phyloP scores from a whole-genome alignment of 2,888 invertebrate genomes.

The Drosophila mimetica region DNA sequence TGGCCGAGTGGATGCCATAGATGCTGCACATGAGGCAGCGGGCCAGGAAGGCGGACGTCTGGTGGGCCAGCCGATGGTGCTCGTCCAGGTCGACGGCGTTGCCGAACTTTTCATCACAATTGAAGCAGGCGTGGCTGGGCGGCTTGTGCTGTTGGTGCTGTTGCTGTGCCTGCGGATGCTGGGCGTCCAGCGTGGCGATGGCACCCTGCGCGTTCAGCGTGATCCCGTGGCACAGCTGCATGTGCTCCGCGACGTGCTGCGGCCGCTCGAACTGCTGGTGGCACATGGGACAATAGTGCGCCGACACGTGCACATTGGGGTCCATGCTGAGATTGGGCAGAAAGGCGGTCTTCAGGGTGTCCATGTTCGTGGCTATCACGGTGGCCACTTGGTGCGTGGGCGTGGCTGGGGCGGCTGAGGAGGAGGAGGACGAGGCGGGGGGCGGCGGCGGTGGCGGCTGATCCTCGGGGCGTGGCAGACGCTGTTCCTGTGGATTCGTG shows the following conservation, averaged over 20 bases:
- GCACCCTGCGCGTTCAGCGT: slow-evolving; percentile 65
- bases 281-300: slow-evolving; percentile 82
- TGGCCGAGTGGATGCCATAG: slow-evolving; percentile 81
- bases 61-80: slow-evolving; percentile 81
- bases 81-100: slow-evolving; percentile 81
- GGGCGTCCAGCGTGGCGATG: slow-evolving; percentile 61
- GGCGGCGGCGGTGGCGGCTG: slow-evolving; percentile 49
- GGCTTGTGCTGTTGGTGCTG: slow-evolving; percentile 67
- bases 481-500: slow-evolving; percentile 83
- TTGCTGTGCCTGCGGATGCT: slow-evolving; percentile 63
- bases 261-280: slow-evolving; percentile 82
- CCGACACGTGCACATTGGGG: slow-evolving; percentile 64
- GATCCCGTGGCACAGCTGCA: slow-evolving; percentile 82
- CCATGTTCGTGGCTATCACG: slow-evolving; percentile 78
- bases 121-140: slow-evolving; percentile 80
- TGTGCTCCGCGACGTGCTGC: slow-evolving; percentile 81
- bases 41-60: slow-evolving; percentile 80
- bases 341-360: slow-evolving; percentile 82
- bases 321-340: slow-evolving; percentile 83
- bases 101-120: slow-evolving; percentile 83
- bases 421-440: slow-evolving; percentile 38
- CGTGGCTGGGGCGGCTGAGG: slow-evolving; percentile 50
- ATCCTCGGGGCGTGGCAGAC: slow-evolving; percentile 81
- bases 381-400: slow-evolving; percentile 66
- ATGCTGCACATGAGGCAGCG: slow-evolving; percentile 82